These are phyloP conservation scores for Rhopalosiphum padi DNA, from an alignment of 1,140 invertebrate species.

Conservation along the genomic window DNA sequence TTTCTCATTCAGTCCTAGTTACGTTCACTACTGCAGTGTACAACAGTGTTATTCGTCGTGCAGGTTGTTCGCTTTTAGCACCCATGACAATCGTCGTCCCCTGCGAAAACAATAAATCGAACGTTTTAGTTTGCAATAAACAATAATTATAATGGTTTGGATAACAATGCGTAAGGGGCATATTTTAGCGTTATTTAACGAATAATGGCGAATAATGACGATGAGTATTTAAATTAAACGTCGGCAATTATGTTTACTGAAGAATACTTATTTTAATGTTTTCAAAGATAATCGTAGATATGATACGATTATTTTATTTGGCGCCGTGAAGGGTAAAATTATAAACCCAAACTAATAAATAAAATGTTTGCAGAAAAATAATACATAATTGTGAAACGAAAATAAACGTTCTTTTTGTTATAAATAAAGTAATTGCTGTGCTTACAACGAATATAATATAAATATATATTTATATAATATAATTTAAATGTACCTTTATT, in stretches of 20 bases:
- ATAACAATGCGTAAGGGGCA: neutral
- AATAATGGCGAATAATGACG: neutral
- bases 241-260: neutral
- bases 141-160: neutral
- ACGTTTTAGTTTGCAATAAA: neutral
- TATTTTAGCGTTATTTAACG: neutral
- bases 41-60: neutral
- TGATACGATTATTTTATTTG: neutral
- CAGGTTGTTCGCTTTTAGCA: neutral
- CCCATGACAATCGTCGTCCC: neutral
- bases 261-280: neutral
- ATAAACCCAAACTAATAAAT: neutral
- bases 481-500: neutral
- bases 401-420: neutral
- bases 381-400: too few species aligned
- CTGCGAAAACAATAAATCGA: neutral
- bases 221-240: neutral
- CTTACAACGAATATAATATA: neutral
- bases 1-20: neutral
- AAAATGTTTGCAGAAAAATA: neutral
- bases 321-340: neutral
- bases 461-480: neutral
- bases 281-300: neutral
- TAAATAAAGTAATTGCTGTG: neutral
- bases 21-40: neutral